Conservation (phyloP, 2,888 invertebrate species). For the Plusia festucae region DNA sequence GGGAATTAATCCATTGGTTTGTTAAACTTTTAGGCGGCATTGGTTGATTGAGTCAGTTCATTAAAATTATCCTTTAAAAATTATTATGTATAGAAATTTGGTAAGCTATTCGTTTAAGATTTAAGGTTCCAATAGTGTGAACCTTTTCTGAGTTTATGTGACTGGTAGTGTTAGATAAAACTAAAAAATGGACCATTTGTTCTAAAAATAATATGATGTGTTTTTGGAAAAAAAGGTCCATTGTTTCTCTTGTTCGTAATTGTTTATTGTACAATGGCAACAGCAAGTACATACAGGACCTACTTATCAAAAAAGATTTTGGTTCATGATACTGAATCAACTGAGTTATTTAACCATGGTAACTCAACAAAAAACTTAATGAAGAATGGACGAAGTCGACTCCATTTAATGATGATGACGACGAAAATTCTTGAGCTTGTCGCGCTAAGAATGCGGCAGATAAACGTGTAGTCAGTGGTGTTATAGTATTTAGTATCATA, state of each 20-base stretch:
- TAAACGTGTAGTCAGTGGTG: conserved; percentile 71
- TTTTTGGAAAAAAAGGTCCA: too few species aligned
- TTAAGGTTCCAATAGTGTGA: too few species aligned
- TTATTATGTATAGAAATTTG: not conserved
- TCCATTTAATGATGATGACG: conserved; percentile 80
- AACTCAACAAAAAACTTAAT: conserved; percentile 68
- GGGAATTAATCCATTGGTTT: conserved; percentile 5
- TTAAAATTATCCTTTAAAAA: too few species aligned
- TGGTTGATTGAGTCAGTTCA: not conserved
- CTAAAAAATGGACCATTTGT: too few species aligned
- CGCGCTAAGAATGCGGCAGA: conserved; percentile 78
- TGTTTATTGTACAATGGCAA: not conserved
- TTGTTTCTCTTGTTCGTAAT: not conserved
- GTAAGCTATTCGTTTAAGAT: not conserved
- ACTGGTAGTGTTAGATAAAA: too few species aligned
- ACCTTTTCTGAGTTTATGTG: too few species aligned
- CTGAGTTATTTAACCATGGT: conserved; percentile 59
- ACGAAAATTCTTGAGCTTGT: conserved; percentile 70
- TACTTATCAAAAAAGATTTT: not conserved
- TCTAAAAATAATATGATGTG: too few species aligned
- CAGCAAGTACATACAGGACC: not conserved
- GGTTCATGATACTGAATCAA: conserved; percentile 17
- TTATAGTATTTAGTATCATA: too few species aligned
- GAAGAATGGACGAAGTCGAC: conserved; percentile 64
- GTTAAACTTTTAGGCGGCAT: not conserved